Evolutionary conservation across 2,888 invertebrate species (phyloP).

Genomic region (Endomychus coccineus): DNA sequence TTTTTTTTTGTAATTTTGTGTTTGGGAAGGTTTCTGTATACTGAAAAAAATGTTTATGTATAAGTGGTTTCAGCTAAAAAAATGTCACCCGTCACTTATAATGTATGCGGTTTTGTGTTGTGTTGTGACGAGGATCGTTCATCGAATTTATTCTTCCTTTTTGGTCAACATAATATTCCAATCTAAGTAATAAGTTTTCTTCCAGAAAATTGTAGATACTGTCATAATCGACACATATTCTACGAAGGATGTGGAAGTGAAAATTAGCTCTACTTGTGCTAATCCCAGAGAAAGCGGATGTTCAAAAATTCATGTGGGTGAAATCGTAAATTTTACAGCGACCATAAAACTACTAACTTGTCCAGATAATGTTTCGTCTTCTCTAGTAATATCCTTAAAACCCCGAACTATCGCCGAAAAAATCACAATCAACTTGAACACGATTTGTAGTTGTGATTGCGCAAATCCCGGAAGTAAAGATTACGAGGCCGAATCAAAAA

Average conservation of each 20-base stretch:
- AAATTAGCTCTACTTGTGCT: conserved; percentile 49
- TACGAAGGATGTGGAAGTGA: conserved; percentile 47
- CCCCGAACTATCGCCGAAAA: conserved; percentile 66
- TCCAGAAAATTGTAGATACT: conserved; percentile 45
- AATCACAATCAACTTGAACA: conserved; percentile 57
- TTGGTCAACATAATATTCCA: too few relatives aligned
- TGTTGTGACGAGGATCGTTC: neutral
- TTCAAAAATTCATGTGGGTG: conserved; percentile 51
- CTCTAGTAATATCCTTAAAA: conserved; percentile 47
- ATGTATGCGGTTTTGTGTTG: too few relatives aligned
- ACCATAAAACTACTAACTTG: conserved; percentile 54
- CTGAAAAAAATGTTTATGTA: too few relatives aligned
- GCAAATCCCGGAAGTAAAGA: conserved; percentile 46
- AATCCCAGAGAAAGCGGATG: conserved; percentile 50
- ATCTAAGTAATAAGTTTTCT: too few relatives aligned
- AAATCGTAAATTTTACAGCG: conserved; percentile 50
- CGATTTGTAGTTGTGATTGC: conserved; percentile 68
- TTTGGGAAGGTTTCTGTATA: too few relatives aligned
- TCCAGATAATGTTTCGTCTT: conserved; percentile 42
- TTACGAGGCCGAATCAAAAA: conserved; percentile 38
- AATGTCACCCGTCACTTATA: too few relatives aligned
- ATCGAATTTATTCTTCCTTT: neutral
- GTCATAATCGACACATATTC: conserved; percentile 42
- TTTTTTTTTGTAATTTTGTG: too few relatives aligned
- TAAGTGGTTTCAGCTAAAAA: too few relatives aligned